Percentiles rank a stretch among this genome's conserved stretches.
These are phyloP conservation scores for Phalloptychus januarius DNA, from an alignment of 2,797 vertebrate species.

Conservation along the genomic window DNA sequence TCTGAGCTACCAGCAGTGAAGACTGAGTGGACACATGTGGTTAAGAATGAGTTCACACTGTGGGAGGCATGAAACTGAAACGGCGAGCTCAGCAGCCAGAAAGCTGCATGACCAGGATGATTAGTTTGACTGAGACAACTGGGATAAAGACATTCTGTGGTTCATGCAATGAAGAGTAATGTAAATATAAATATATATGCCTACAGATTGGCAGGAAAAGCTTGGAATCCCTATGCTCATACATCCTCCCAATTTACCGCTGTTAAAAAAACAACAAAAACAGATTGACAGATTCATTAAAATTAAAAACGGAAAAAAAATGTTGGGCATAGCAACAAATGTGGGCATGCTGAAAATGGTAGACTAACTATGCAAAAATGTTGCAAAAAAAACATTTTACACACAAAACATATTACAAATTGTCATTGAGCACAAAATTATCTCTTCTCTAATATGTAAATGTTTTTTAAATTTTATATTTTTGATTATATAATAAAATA, in stretches of 20 bases:
- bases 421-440: too few species aligned
- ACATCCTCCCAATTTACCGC: neutral
- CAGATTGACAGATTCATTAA: neutral
- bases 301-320: neutral
- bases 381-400: too few species aligned
- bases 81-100: neutral
- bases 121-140: constrained; percentile 1
- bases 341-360: neutral
- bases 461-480: too few species aligned
- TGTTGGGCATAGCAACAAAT: neutral
- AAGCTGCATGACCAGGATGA: neutral
- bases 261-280: neutral
- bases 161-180: neutral
- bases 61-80: neutral
- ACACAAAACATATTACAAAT: too few species aligned
- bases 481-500: too few species aligned
- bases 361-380: too few species aligned
- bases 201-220: neutral
- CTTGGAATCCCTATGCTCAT: neutral
- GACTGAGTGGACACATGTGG: neutral
- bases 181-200: neutral
- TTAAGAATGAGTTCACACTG: neutral
- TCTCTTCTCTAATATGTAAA: too few species aligned
- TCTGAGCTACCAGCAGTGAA: constrained; percentile 4
- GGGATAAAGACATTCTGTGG: neutral